Conservation (phyloP, 2,797 vertebrate species). For the Sebastes steindachneri region DNA sequence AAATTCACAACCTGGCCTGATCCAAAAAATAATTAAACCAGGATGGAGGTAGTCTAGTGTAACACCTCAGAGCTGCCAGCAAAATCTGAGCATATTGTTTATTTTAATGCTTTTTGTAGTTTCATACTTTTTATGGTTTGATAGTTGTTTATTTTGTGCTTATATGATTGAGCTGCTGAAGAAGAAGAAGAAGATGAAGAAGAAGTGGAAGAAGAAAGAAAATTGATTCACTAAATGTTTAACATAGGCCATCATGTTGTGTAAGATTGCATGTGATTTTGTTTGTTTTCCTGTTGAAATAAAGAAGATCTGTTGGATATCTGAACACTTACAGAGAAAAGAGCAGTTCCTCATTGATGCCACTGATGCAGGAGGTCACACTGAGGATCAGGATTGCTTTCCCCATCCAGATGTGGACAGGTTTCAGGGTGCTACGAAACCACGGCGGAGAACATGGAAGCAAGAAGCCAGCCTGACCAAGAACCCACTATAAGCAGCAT, state of each 20-base stretch:
- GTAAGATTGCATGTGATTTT: neutral
- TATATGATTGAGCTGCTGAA: neutral
- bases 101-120: neutral
- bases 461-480: constrained; percentile 38
- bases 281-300: neutral
- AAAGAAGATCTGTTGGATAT: neutral
- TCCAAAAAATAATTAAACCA: neutral
- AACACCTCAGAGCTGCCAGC: neutral
- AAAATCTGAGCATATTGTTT: neutral
- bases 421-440: constrained; percentile 21
- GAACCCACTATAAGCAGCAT: constrained; percentile 15
- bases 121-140: neutral
- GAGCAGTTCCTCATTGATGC: constrained; percentile 43
- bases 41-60: neutral
- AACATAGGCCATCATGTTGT: neutral
- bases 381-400: constrained; percentile 23
- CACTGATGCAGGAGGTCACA: constrained; percentile 39
- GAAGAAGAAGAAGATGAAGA: neutral
- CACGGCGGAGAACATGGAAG: constrained; percentile 17
- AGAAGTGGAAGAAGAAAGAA: neutral
- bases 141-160: neutral
- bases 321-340: constrained; percentile 19
- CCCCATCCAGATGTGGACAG: constrained; percentile 36
- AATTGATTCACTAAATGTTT: neutral
- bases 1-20: neutral